phyloP scores from a whole-genome alignment of 2,113 vertebrate genomes.

The Peromyscus leucopus region DNA sequence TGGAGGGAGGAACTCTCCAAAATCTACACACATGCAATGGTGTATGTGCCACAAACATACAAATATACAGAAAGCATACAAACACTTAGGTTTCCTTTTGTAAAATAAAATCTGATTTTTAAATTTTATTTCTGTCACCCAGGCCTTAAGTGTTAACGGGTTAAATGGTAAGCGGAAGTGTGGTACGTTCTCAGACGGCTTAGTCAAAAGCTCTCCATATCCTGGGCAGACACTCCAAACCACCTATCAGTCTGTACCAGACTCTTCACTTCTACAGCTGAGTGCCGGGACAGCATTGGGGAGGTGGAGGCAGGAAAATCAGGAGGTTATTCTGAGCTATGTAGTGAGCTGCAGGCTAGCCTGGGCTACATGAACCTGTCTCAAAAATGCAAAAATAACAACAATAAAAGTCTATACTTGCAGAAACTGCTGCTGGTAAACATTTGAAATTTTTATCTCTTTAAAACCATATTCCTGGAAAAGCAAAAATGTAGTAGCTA shows the following conservation, averaged over 20 bases:
- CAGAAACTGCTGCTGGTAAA: conserved; percentile 19
- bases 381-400: too few species aligned
- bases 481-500: background rate
- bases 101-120: background rate
- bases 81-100: background rate
- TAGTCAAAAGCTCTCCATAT: background rate
- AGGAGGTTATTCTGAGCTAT: too few species aligned
- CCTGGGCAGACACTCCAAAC: background rate
- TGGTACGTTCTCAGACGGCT: background rate
- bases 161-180: background rate
- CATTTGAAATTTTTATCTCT: background rate
- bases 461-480: conserved; percentile 39
- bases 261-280: background rate
- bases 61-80: background rate
- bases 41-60: background rate
- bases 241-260: background rate
- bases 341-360: background rate
- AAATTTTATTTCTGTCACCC: conserved; percentile 4
- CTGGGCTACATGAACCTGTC: background rate
- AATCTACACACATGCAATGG: background rate
- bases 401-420: background rate
- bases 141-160: background rate
- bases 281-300: too few species aligned
- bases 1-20: background rate
- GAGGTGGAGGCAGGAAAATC: background rate